These are phyloP conservation scores for Empis livida DNA, from an alignment of 2,888 invertebrate genomes.

Conservation along the genomic window DNA sequence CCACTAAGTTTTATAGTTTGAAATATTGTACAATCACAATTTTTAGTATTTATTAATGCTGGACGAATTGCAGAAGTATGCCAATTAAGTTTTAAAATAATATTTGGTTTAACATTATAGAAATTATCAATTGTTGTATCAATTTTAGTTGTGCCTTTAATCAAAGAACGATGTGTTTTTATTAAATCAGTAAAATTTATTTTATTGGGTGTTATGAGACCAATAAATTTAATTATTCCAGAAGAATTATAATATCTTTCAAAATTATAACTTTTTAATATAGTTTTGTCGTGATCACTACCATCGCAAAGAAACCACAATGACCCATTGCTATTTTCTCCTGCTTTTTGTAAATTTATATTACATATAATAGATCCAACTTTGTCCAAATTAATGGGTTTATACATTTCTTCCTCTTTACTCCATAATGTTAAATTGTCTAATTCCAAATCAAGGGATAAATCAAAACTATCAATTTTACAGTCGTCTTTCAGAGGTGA, in stretches of 20 bases:
- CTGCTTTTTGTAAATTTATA: slow-evolving; percentile 19
- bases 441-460: slow-evolving; percentile 21
- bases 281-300: slow-evolving; percentile 39
- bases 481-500: slow-evolving; percentile 33
- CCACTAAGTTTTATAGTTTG: slow-evolving; percentile 25
- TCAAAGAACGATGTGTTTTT: slow-evolving; percentile 18
- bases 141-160: slow-evolving; percentile 7
- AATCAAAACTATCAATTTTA: slow-evolving; percentile 25
- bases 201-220: slow-evolving; percentile 17
- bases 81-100: slow-evolving; percentile 25
- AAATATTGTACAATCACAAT: slow-evolving; percentile 24
- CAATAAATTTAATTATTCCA: slow-evolving; percentile 24
- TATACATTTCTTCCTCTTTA: slow-evolving; percentile 26
- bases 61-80: slow-evolving; percentile 18
- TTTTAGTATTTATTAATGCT: slow-evolving; percentile 22
- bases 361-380: slow-evolving; percentile 23
- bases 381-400: slow-evolving; percentile 19
- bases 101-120: slow-evolving; percentile 25
- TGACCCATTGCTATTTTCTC: slow-evolving; percentile 21
- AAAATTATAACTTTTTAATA: slow-evolving; percentile 25
- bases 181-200: slow-evolving; percentile 21
- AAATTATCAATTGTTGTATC: slow-evolving; percentile 20
- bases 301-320: slow-evolving; percentile 49
- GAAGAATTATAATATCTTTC: slow-evolving; percentile 19
- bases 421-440: slow-evolving; percentile 23